Percentiles rank a stretch among this genome's conserved stretches.
phyloP scores from a whole-genome alignment of 2,113 vertebrate species.

The Pluvianellus socialis region DNA sequence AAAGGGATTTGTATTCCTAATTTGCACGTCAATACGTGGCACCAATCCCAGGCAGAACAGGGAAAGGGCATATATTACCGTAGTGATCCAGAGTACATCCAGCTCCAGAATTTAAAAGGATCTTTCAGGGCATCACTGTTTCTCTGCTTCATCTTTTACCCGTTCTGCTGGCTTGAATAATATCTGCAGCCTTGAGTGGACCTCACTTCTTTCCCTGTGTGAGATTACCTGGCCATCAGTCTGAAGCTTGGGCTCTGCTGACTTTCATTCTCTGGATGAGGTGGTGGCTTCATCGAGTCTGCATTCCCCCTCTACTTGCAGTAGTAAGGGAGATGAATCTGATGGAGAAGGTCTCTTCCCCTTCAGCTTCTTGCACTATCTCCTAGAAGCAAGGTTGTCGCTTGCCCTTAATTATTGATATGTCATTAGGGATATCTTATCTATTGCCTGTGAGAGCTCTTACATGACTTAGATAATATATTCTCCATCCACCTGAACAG shows the following conservation, averaged over 20 bases:
- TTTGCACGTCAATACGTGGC: conserved; percentile 16
- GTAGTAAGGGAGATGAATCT: neutral
- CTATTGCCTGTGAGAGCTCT: neutral
- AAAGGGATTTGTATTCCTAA: conserved; percentile 6
- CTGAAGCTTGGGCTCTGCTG: neutral
- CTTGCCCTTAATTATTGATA: neutral
- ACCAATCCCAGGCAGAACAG: neutral
- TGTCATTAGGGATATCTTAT: neutral
- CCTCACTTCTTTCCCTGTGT: neutral
- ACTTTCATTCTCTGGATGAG: neutral
- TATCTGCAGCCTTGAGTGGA: neutral
- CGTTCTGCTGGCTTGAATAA: neutral
- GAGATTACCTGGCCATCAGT: neutral
- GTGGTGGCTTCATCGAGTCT: neutral
- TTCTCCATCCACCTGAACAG: neutral
- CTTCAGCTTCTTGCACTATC: neutral
- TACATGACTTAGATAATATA: neutral
- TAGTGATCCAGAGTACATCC: neutral
- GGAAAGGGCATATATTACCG: neutral
- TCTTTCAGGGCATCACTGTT: neutral
- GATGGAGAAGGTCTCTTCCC: neutral
- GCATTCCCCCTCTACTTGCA: neutral
- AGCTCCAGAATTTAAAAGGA: neutral
- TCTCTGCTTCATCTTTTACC: neutral
- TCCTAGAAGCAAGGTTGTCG: neutral